phyloP scores from a whole-genome alignment of 2,888 invertebrate species.

The Conchocele bisecta region DNA sequence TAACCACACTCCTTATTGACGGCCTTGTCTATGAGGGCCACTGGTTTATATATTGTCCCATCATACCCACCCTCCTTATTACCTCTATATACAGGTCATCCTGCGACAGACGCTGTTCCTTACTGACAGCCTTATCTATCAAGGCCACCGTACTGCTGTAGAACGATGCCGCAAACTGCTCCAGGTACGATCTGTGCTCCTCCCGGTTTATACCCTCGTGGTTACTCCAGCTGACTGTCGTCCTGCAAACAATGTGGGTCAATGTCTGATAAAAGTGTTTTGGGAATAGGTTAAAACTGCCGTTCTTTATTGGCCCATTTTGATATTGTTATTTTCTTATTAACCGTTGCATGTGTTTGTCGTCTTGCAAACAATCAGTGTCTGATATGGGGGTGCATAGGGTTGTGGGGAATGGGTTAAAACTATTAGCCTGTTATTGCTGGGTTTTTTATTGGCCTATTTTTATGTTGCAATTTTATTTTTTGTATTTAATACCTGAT shows the following conservation, averaged over 20 bases:
- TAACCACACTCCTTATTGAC: conserved; percentile 55
- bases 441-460: no score
- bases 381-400: no score
- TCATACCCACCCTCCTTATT: not conserved
- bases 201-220: conserved; percentile 64
- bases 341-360: no score
- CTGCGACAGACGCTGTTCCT: conserved; percentile 47
- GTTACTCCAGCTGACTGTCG: conserved; percentile 63
- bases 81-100: conserved; percentile 72
- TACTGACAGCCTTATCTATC: conserved; percentile 68
- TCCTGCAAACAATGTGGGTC: conserved; percentile 32
- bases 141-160: conserved; percentile 60
- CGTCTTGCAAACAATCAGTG: no score
- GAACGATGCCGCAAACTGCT: conserved; percentile 65
- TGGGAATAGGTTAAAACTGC: no score
- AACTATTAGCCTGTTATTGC: no score
- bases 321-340: no score
- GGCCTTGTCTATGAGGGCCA: conserved; percentile 67
- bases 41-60: no score
- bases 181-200: conserved; percentile 66
- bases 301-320: no score
- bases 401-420: no score
- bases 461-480: no score
- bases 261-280: not conserved
- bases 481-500: no score